These are phyloP conservation scores for Hydrolagus affinis DNA, from an alignment of 2,113 vertebrate genomes.

Conservation along the genomic window DNA sequence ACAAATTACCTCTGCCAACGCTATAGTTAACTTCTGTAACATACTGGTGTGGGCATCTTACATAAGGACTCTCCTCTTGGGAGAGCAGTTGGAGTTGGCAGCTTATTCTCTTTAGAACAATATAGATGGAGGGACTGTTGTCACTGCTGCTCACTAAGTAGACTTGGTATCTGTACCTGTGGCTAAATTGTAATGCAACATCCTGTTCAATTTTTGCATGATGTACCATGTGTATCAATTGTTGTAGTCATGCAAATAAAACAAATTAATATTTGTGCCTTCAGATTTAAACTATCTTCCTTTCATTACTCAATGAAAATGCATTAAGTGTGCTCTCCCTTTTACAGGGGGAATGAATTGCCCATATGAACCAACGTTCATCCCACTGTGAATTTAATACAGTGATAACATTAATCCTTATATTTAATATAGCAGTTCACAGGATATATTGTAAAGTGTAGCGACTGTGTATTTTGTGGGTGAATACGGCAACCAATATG, in stretches of 20 bases:
- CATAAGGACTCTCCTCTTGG: not conserved
- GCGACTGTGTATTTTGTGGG: no score
- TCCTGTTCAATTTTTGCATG: not conserved
- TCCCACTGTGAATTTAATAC: no score
- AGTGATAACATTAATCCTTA: no score
- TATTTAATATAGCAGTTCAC: no score
- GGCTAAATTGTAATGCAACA: slow-evolving; percentile 1
- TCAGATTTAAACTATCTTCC: not conserved
- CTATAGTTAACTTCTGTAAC: not conserved
- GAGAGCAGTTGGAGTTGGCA: slow-evolving; percentile 20
- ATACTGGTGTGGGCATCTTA: not conserved
- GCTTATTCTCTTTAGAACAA: not conserved
- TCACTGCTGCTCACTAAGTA: not conserved
- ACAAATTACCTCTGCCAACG: not conserved
- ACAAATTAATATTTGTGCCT: slow-evolving; percentile 4
- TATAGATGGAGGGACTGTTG: not conserved
- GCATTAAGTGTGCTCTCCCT: not conserved
- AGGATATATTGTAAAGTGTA: no score
- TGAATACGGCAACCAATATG: no score
- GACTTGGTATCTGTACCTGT: slow-evolving; percentile 17
- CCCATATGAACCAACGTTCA: no score
- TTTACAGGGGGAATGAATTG: no score
- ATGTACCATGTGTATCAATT: not conserved
- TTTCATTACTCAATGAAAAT: not conserved
- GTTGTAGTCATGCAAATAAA: not conserved